A percentile compares a stretch with the other conserved stretches of the same genome.
Evolutionary conservation across 2,113 vertebrate species (phyloP).

Genomic region (Lichenostomus cassidix): DNA sequence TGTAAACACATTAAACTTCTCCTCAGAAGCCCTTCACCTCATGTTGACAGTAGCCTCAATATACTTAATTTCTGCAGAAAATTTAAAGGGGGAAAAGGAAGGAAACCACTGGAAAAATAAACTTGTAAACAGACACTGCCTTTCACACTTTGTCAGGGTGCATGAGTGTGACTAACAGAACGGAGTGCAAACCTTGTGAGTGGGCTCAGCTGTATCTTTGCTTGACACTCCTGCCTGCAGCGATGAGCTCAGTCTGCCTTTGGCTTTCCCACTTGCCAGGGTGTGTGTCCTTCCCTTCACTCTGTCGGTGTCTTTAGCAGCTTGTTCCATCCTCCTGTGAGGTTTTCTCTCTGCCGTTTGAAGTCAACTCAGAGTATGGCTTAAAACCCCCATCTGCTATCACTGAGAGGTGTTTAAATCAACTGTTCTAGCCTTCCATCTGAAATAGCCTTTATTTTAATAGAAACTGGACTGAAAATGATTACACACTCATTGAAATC

Average conservation of each 20-base stretch:
- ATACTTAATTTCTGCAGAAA: neutral
- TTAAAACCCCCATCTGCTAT: slow-evolving; percentile 18
- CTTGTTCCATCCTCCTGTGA: neutral
- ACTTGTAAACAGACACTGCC: slow-evolving; percentile 29
- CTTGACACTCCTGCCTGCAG: slow-evolving; percentile 3
- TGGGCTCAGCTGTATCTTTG: slow-evolving; percentile 22
- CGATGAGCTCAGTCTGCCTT: slow-evolving; percentile 24
- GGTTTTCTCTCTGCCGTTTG: neutral
- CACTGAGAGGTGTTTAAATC: neutral
- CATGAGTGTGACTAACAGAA: neutral
- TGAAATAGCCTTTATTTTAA: neutral
- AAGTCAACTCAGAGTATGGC: neutral
- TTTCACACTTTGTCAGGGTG: slow-evolving; percentile 43
- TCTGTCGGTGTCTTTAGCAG: neutral
- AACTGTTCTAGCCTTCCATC: neutral
- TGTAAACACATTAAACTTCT: neutral
- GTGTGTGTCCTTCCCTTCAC: slow-evolving; percentile 2
- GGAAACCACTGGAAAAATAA: slow-evolving; percentile 18
- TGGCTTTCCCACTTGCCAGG: neutral
- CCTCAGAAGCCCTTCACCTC: neutral
- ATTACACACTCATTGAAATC: neutral
- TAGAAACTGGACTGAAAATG: neutral
- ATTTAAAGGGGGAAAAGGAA: neutral
- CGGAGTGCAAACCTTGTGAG: slow-evolving; percentile 18
- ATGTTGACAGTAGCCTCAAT: neutral